Conservation (phyloP, 2,888 invertebrate species). For the Spilarctia lutea region DNA sequence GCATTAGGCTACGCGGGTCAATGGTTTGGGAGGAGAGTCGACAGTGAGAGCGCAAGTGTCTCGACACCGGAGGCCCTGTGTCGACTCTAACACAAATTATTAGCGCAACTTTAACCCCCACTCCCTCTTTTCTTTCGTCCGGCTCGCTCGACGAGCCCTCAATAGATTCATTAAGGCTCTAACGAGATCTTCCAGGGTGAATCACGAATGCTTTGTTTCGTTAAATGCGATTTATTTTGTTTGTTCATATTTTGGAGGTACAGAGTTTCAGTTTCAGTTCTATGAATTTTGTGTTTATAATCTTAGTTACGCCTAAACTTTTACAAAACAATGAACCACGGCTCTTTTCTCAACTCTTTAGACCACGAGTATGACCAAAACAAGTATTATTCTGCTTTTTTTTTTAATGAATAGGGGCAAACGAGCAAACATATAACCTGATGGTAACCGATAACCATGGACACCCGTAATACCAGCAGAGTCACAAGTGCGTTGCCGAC, state of each 20-base stretch:
- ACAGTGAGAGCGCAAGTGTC: slow-evolving; percentile 45
- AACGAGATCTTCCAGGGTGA: slow-evolving; percentile 83
- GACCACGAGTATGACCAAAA: neutral
- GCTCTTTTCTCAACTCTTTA: neutral
- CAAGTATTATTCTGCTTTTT: too few relatives aligned
- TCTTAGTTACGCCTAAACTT: neutral
- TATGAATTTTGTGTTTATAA: slow-evolving; percentile 18
- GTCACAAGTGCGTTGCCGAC: too few relatives aligned
- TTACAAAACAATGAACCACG: neutral
- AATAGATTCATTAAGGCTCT: slow-evolving; percentile 86
- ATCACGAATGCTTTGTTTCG: slow-evolving; percentile 83
- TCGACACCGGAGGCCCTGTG: slow-evolving; percentile 34
- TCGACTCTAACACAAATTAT: slow-evolving; percentile 75
- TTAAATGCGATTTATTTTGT: slow-evolving; percentile 82
- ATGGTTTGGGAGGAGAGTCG: slow-evolving; percentile 59
- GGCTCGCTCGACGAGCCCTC: slow-evolving; percentile 80
- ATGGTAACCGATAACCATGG: too few relatives aligned
- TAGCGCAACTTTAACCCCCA: slow-evolving; percentile 74
- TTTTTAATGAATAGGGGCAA: too few relatives aligned
- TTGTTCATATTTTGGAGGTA: slow-evolving; percentile 66
- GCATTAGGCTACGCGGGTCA: slow-evolving; percentile 71
- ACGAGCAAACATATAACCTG: too few relatives aligned
- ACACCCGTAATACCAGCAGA: too few relatives aligned
- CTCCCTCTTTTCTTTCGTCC: slow-evolving; percentile 71
- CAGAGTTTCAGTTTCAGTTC: slow-evolving; percentile 31